Evolutionary conservation across 2,113 vertebrate genomes (phyloP), one percentile per base, ranked within the genome.

Genomic region (Anser cygnoides): DNA sequence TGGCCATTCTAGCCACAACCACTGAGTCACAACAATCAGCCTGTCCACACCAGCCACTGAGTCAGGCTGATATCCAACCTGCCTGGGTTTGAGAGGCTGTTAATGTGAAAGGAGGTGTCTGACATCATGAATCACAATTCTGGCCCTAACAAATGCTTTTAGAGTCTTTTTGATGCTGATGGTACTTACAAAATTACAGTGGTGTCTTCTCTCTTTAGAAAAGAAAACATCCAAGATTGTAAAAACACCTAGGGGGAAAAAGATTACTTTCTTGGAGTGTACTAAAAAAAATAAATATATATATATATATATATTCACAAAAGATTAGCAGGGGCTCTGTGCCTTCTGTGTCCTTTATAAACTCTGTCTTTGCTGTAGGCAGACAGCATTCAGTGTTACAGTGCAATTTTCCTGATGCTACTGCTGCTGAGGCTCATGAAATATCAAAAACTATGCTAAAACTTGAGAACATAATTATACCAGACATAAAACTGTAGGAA

Each of bases 291-390:
- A 21, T 18, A 18, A 41, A 44, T 44, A 44, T 10, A 49, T 43
- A 43, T 43, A 43, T 43, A 49, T 5, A 49, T 21, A 22, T 22
- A 49, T 22, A 49, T 93, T 95, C 89, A 79, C 62, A 75, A 54
- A 68, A 93, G 83, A 92, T 87, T 87, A 94, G 89, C 54, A 67
- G 65, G 25, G 31, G 25, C 66, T 84, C 62, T 92, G 35, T 70
- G 84, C 61, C 83, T 76, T 88, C 37, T 46, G 25, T 71, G 59
- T 77, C 79, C 82, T 96, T 77, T 74, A 43, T 49, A 76, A 94
- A 90, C 84, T 87, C 87, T 2, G 2, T 39, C 87, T 87, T 96
- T 85, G 84, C 94, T 88, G 62, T 41, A 90, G 93, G 92, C 91
- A 95, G 84, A 31, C 39, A n/a, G 17, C 3, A 3, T 75, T 91